Base-by-base conservation (phyloP, 64 coral and sea anemone species). In the Actinia tenebrosa region DNA sequence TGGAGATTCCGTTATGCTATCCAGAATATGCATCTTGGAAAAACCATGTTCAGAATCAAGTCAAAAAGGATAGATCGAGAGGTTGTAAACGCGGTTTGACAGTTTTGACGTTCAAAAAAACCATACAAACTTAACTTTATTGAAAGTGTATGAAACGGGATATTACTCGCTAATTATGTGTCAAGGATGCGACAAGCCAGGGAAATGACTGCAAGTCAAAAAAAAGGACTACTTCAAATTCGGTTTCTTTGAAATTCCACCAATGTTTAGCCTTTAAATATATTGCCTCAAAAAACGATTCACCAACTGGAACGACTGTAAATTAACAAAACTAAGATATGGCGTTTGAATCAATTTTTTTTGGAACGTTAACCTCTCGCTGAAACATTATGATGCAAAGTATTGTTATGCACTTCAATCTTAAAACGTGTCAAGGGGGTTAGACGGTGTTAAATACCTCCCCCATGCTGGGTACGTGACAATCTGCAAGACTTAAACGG, bases 1-100 rank as follows among this genome's bases (percentile, higher is more conserved):
- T 92, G 68, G 23, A 42, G 88, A 22, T 97, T 97, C 78, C 84
- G 94, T 0, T 42, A 85, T 55, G 91, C 80, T 4, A 37, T 97
- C 13, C 78, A 93, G 27, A 75, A 69, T 16, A 88, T 93, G 4
- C 71, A 81, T 81, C 79, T 81, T 45, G 79, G 79, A 18, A 81
- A 81, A 81, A 53, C 19, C 20, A 81, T 20, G 43, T 50, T 81
- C 46, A 45, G 79, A 81, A 50, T 81, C 1, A 81, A 53, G 79
- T 81, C 79, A 7, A 81, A 81, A 16, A 81, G 50, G 45, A 81
- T 81, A 8, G 45, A 46, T 79, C 44, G 45, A 75, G 50, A n/a
- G 3, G 79, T 10, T 23, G 79, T 20, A 81, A 81, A 81, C 69
- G 26, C n/a, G 0, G 9, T 75, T 75, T 75, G 69, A 75, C 8